phyloP scores from a whole-genome alignment of 2,797 vertebrate genomes.

The Xenopus petersii region DNA sequence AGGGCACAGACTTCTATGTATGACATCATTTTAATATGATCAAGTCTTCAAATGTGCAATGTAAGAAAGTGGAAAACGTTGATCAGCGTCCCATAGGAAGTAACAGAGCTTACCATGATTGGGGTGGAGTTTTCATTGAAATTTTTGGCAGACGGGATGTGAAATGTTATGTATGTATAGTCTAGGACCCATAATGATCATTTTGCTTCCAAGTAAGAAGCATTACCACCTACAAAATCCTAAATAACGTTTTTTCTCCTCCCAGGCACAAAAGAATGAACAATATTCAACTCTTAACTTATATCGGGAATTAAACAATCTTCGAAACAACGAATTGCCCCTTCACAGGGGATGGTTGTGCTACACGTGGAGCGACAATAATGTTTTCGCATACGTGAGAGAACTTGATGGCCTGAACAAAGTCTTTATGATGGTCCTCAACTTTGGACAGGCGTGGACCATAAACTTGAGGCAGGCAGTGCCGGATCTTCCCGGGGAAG shows the following conservation, averaged over 20 bases:
- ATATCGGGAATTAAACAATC: conserved; percentile 73
- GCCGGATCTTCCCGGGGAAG: conserved; percentile 67
- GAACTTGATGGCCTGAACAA: conserved; percentile 81
- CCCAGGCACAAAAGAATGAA: conserved; percentile 72
- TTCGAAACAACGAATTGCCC: conserved; percentile 72
- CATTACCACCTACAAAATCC: too few relatives aligned
- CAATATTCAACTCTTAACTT: conserved; percentile 72
- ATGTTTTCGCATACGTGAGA: conserved; percentile 77
- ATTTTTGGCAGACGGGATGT: too few relatives aligned
- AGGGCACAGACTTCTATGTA: too few relatives aligned
- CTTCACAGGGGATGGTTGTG: conserved; percentile 90
- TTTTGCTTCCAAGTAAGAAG: too few relatives aligned
- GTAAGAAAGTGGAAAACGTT: too few relatives aligned
- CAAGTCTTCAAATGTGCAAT: too few relatives aligned
- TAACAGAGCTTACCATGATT: too few relatives aligned
- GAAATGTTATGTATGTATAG: too few relatives aligned
- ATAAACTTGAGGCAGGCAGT: conserved; percentile 68
- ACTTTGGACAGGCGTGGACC: conserved; percentile 72
- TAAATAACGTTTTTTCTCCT: background rate
- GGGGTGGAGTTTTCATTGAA: too few relatives aligned
- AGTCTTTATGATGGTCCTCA: conserved; percentile 83
- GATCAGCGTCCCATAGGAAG: too few relatives aligned
- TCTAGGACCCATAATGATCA: too few relatives aligned
- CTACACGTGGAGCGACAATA: conserved; percentile 67
- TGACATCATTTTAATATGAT: too few relatives aligned